phyloP scores from a whole-genome alignment of 2,113 vertebrate genomes.

The Oncorhynchus kisutch region DNA sequence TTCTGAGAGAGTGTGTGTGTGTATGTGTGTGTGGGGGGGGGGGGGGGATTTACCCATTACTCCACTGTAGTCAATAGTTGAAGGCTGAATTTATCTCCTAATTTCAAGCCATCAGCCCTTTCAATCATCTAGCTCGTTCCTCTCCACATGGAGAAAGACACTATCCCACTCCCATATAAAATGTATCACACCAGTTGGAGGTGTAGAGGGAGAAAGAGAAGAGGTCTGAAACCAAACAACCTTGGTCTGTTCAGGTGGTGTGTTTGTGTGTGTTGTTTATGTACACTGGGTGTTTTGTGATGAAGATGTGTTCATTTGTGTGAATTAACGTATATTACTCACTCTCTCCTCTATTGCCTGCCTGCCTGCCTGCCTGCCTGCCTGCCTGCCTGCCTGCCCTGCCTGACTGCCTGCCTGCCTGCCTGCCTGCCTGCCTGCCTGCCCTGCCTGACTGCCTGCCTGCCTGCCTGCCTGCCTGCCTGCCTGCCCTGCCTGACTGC shows the following conservation, averaged over 20 bases:
- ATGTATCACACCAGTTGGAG: neutral
- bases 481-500: no score
- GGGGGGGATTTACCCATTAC: neutral
- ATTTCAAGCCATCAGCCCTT: neutral
- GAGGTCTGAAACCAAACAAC: neutral
- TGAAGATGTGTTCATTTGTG: no score
- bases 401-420: no score
- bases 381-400: no score
- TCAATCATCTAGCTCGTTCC: neutral
- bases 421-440: no score
- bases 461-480: no score
- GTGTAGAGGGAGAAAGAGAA: neutral
- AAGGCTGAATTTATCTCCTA: neutral
- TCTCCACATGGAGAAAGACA: neutral
- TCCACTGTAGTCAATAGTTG: neutral
- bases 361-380: no score
- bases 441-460: no score
- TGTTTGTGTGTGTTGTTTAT: neutral
- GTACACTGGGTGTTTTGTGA: neutral
- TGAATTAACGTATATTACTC: no score
- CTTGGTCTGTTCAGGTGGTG: neutral
- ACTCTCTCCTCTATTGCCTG: no score
- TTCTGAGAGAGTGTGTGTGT: neutral
- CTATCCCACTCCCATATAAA: neutral
- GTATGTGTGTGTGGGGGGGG: neutral